Conservation (phyloP, 2,888 invertebrate species). For the Mycogona germanica region DNA sequence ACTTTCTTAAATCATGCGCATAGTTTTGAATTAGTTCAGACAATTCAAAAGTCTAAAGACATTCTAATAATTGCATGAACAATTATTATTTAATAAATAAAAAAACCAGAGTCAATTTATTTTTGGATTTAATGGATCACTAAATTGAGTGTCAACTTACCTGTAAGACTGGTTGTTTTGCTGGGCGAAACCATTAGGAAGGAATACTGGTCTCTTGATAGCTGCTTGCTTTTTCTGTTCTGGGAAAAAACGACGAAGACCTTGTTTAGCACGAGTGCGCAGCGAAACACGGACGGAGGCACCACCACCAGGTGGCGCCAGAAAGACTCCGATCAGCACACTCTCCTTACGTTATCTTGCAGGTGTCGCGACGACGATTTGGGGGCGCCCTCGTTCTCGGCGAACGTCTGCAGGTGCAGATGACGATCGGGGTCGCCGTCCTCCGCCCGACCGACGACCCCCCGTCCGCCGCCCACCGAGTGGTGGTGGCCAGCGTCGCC, state of each 20-base stretch:
- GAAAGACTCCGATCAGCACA: not conserved
- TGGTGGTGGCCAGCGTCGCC: too few relatives aligned
- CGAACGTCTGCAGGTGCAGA: slow-evolving; percentile 3
- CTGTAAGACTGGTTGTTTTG: slow-evolving; percentile 2
- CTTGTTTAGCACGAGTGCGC: not conserved
- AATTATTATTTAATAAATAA: too few relatives aligned
- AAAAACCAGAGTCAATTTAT: not conserved
- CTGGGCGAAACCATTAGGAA: slow-evolving; percentile 14
- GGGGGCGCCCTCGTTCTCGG: slow-evolving; percentile 4
- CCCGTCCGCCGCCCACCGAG: too few relatives aligned
- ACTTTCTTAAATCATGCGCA: too few relatives aligned
- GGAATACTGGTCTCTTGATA: slow-evolving; percentile 14
- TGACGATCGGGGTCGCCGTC: not conserved
- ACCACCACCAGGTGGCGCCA: not conserved
- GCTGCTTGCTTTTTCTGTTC: slow-evolving; percentile 16
- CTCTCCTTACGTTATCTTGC: slow-evolving; percentile 15
- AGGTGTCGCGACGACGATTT: slow-evolving; percentile 8
- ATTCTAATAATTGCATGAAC: too few relatives aligned
- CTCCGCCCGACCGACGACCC: too few relatives aligned
- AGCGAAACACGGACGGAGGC: not conserved
- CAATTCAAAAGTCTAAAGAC: too few relatives aligned
- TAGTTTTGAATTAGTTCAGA: too few relatives aligned
- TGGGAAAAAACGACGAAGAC: slow-evolving; percentile 10
- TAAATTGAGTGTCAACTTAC: slow-evolving; percentile 3
- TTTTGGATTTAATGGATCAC: not conserved